These are phyloP conservation scores for Nomada fucata DNA, from an alignment of 2,888 invertebrate genomes.

Conservation along the genomic window DNA sequence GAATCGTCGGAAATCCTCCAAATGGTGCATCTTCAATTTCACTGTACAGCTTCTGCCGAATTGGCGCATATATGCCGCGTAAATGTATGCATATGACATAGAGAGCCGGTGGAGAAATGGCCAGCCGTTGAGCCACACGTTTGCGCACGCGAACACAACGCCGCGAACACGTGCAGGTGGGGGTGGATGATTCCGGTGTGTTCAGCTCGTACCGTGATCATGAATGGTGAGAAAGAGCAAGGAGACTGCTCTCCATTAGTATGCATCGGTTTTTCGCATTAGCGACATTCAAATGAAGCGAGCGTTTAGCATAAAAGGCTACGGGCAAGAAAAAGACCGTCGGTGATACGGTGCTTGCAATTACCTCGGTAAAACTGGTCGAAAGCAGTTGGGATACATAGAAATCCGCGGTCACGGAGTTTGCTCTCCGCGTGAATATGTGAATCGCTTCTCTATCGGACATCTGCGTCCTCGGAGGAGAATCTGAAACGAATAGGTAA, in stretches of 20 bases:
- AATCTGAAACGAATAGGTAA: too few relatives aligned
- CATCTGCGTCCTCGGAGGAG: background rate
- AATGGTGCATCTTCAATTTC: conserved; percentile 23
- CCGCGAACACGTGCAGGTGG: conserved; percentile 15
- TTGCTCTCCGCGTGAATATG: background rate
- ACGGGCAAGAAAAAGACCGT: conserved; percentile 55
- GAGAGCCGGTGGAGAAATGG: conserved; percentile 73
- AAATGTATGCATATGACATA: conserved; percentile 78
- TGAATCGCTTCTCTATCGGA: conserved; percentile 14
- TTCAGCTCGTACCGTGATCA: conserved; percentile 30
- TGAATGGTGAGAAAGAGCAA: conserved; percentile 46
- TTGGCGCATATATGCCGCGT: conserved; percentile 40
- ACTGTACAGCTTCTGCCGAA: conserved; percentile 5
- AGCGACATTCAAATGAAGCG: conserved; percentile 83
- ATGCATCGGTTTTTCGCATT: conserved; percentile 84
- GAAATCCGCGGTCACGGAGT: conserved; percentile 2
- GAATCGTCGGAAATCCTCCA: background rate
- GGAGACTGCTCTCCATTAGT: conserved; percentile 79
- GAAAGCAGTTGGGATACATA: conserved; percentile 7
- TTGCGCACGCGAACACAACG: conserved; percentile 43
- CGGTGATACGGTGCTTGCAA: conserved; percentile 16
- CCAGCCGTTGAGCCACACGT: conserved; percentile 55
- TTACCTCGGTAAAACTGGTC: conserved; percentile 19
- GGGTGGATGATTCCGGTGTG: conserved; percentile 49
- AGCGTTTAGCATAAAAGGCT: conserved; percentile 83